Conservation (phyloP, 2,797 vertebrate genomes). For the Schizopygopsis malacanthus region DNA sequence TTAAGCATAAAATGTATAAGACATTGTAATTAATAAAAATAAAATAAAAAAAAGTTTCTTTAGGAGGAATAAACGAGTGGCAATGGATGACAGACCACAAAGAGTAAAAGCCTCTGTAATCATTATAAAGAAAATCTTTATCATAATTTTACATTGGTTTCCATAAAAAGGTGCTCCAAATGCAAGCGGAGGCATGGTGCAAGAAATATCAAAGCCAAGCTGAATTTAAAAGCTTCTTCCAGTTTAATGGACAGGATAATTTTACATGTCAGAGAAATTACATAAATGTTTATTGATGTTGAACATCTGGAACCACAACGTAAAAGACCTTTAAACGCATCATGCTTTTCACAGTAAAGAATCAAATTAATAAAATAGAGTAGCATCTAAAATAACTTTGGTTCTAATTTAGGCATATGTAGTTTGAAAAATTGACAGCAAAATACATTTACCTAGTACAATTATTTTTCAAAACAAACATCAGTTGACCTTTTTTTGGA, state of each 20-base stretch:
- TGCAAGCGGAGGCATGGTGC: neutral
- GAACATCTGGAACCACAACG: neutral
- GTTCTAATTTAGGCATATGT: neutral
- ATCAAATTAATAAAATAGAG: neutral
- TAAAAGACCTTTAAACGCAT: neutral
- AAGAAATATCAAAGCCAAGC: neutral
- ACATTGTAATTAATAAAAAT: neutral
- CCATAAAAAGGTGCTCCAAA: neutral
- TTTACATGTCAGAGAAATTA: neutral
- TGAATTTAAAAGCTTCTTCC: neutral
- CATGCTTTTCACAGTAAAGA: neutral
- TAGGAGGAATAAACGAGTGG: neutral
- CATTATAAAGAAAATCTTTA: neutral
- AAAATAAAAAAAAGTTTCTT: neutral
- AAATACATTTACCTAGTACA: neutral
- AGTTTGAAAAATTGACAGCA: neutral
- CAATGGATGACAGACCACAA: neutral
- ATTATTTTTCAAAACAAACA: neutral
- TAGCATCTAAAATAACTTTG: neutral
- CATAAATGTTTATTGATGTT: neutral
- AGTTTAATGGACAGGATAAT: neutral
- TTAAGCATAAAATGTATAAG: neutral
- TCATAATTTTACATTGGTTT: neutral
- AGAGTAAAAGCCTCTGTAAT: neutral
- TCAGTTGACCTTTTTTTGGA: neutral